A percentile compares a stretch with the other conserved stretches of the same genome.
Evolutionary conservation across 2,888 invertebrate genomes (phyloP).

Genomic region (Acrobasis suavella): DNA sequence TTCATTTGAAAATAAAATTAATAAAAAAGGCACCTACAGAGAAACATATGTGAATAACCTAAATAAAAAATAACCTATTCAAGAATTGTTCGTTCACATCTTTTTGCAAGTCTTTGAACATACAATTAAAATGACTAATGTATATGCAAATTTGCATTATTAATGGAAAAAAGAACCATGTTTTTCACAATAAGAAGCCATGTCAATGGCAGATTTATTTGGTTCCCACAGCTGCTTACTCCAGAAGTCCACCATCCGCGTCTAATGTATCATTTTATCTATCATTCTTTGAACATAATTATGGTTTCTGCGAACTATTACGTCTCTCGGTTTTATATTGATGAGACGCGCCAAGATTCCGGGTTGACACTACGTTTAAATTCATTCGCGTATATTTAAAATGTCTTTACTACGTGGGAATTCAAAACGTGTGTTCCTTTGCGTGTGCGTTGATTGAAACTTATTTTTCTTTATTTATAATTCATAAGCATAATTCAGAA

Average conservation of each 20-base stretch:
- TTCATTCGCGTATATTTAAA: conserved; percentile 27
- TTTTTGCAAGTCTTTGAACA: conserved; percentile 8
- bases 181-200: conserved; percentile 54
- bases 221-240: conserved; percentile 55
- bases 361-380: conserved; percentile 43
- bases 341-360: conserved; percentile 50
- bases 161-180: conserved; percentile 45
- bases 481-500: no score
- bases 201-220: conserved; percentile 68
- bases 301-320: conserved; percentile 57
- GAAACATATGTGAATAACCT: neutral
- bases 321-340: conserved; percentile 48
- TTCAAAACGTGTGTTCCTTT: neutral
- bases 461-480: no score
- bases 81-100: neutral
- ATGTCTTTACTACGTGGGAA: conserved; percentile 3
- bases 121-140: conserved; percentile 12
- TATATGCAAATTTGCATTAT: conserved; percentile 21
- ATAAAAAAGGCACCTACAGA: no score
- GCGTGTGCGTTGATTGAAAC: no score
- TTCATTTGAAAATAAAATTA: no score
- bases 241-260: conserved; percentile 35
- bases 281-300: conserved; percentile 41
- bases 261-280: conserved; percentile 51
- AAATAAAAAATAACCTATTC: neutral